Base-by-base conservation (phyloP, 2,888 invertebrate genomes). In the Pristionchus mayeri region DNA sequence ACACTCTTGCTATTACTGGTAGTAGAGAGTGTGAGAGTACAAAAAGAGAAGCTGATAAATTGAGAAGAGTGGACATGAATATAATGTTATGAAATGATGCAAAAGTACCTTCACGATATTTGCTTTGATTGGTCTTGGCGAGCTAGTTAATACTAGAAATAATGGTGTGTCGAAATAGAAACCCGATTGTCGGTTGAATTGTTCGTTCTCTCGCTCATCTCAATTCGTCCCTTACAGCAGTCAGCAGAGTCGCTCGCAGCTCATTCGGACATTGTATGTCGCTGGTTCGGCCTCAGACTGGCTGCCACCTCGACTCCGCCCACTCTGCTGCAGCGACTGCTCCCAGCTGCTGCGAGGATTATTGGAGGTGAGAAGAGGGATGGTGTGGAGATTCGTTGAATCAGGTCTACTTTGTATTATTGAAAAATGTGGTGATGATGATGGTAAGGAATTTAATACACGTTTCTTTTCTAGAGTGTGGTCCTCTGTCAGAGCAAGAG, bases 211-310 rank as follows among this genome's bases (percentile, higher is more conserved):
- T n/a, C 11, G 40, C 6, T 27, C 27, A 27, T 37, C 27, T 7
- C 9, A 24, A 0, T 27, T 71, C 24, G 18, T 24, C 40, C 7
- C 3, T 48, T 48, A 2, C 75, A 76, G 75, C 75, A 48, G 27
- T 27, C 75, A 1, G 3, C 44, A 24, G 3, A 16, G 1, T 2
- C 27, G 11, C 48, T 76, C 75, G 44, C 75, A 44, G 40, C 75
- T 27, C 44, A 76, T 48, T 76, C 75, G 0, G 67, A 67, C 11
- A 16, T 67, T 30, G 16, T 81, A 60, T 57, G 16, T 63, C 81
- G 81, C 30, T 81, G 81, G 81, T 37, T 60, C 37, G 37, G 54
- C 24, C 63, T 81, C 27, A 40, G 81, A 60, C 50, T 79, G 27
- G n/a, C 50, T 37, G 30, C 54, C 0, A 54, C 52, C 1, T 50